Conservation (phyloP, 2,797 vertebrate genomes). For the Telmatherina bonti region DNA sequence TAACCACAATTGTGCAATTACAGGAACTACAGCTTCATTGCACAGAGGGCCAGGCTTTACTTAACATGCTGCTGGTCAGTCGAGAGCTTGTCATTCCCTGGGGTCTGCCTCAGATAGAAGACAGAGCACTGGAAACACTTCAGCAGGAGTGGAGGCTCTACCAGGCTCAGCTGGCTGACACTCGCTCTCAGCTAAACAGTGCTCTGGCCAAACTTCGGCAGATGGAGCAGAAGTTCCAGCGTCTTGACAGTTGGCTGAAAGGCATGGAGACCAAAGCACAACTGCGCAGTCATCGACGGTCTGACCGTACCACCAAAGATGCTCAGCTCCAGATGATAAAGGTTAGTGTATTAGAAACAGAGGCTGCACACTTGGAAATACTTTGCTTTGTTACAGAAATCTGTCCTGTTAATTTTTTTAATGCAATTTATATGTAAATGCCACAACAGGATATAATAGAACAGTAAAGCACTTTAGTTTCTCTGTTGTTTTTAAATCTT, state of each 20-base stretch:
- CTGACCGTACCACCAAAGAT: slow-evolving; percentile 88
- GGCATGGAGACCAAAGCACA: slow-evolving; percentile 88
- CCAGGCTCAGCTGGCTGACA: slow-evolving; percentile 88
- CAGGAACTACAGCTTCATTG: slow-evolving; percentile 92
- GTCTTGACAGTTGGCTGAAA: slow-evolving; percentile 91
- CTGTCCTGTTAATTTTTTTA: background rate
- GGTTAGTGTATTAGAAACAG: slow-evolving; percentile 73
- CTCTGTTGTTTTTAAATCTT: background rate
- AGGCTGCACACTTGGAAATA: background rate
- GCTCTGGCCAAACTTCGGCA: slow-evolving; percentile 88
- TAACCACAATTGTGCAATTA: slow-evolving; percentile 3
- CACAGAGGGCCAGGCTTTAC: slow-evolving; percentile 90
- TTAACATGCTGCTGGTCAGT: slow-evolving; percentile 86
- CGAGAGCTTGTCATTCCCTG: slow-evolving; percentile 90
- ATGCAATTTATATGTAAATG: background rate
- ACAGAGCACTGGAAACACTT: slow-evolving; percentile 88
- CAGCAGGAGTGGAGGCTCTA: slow-evolving; percentile 93
- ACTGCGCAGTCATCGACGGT: slow-evolving; percentile 83
- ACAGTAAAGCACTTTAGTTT: too few relatives aligned
- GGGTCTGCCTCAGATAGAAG: slow-evolving; percentile 92
- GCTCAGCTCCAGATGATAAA: slow-evolving; percentile 91
- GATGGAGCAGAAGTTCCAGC: slow-evolving; percentile 92
- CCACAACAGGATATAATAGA: background rate
- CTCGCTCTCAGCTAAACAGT: slow-evolving; percentile 86
- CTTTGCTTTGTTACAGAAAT: background rate